Conservation (phyloP, 2,888 invertebrate species). For the Lasioglossum oenotherae region DNA sequence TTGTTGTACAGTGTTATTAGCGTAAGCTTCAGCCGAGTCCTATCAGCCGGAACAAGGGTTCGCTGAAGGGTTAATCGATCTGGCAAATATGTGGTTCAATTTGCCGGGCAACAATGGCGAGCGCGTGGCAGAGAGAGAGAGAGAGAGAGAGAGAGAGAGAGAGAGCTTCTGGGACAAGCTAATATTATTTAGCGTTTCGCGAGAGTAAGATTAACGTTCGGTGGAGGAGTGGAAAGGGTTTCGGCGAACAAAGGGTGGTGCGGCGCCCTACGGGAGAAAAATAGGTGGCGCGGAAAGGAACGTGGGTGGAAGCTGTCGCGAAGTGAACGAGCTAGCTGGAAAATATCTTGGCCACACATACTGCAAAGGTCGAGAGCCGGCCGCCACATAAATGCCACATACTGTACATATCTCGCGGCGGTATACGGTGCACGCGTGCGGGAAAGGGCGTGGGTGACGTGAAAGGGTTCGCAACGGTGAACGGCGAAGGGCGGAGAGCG, state of each 20-base stretch:
- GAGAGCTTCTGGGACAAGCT: not conserved
- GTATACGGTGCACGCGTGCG: slow-evolving; percentile 18
- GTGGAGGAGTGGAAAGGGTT: slow-evolving; percentile 16
- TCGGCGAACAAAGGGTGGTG: not conserved
- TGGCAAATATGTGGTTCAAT: too few relatives aligned
- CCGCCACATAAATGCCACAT: not conserved
- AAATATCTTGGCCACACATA: slow-evolving; percentile 44
- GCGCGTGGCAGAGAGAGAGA: too few relatives aligned
- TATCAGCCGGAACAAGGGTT: too few relatives aligned
- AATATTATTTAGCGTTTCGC: not conserved
- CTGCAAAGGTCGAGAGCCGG: not conserved
- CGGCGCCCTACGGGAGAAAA: not conserved
- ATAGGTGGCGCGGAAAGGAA: not conserved
- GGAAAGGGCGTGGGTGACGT: not conserved
- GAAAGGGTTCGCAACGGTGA: slow-evolving; percentile 33
- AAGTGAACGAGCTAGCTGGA: slow-evolving; percentile 34
- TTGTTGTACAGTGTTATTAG: too few relatives aligned
- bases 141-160: too few relatives aligned
- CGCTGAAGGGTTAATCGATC: too few relatives aligned
- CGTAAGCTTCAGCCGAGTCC: too few relatives aligned
- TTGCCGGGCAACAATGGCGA: too few relatives aligned
- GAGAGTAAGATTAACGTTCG: not conserved
- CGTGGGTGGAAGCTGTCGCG: not conserved
- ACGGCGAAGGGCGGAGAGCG: not conserved
- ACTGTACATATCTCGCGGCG: slow-evolving; percentile 8